These are phyloP conservation scores for Meghimatium bilineatum DNA, from an alignment of 2,888 invertebrate genomes.

Conservation along the genomic window DNA sequence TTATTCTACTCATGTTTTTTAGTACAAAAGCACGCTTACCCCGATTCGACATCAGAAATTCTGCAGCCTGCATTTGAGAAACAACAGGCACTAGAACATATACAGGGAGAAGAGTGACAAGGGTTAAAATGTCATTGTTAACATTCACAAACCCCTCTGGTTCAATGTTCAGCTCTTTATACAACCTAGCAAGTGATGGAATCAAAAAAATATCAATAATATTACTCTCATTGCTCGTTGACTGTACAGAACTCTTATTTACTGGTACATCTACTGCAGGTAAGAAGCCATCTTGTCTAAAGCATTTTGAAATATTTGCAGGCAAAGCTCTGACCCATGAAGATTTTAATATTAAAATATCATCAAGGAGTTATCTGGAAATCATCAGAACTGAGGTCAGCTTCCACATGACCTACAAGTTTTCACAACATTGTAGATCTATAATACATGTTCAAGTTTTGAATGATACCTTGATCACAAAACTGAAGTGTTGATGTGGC, in stretches of 20 bases:
- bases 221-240: conserved; percentile 7
- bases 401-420: neutral
- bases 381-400: conserved; percentile 11
- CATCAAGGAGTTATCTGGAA: neutral
- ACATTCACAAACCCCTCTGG: neutral
- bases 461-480: conserved; percentile 31
- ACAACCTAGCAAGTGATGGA: conserved; percentile 6
- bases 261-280: neutral
- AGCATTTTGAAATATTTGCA: neutral
- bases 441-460: neutral
- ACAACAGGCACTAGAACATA: too few relatives aligned
- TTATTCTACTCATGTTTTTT: too few relatives aligned
- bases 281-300: conserved; percentile 2
- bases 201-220: neutral
- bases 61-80: too few relatives aligned
- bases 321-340: neutral
- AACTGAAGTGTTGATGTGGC: conserved; percentile 10
- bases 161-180: conserved; percentile 5
- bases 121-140: neutral
- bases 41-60: too few relatives aligned
- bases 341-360: neutral
- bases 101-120: neutral
- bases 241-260: neutral
- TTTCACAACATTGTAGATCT: neutral
- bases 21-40: too few relatives aligned